These are phyloP conservation scores for Molothrus ater DNA, from an alignment of 2,797 vertebrate genomes.

Conservation along the genomic window DNA sequence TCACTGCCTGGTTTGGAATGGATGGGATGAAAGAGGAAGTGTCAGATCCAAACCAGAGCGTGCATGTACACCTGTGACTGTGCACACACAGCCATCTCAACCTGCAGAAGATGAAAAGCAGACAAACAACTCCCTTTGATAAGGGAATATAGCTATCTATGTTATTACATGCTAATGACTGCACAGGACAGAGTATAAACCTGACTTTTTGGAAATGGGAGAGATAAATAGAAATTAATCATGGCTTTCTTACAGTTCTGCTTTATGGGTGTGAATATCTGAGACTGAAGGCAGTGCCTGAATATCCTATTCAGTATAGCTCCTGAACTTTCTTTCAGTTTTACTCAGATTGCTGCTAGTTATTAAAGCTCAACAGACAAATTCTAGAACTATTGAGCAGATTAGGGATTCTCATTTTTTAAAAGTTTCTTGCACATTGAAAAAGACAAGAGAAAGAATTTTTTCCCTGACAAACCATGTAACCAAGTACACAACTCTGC, in stretches of 20 bases:
- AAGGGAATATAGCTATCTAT: neutral
- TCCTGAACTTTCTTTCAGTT: neutral
- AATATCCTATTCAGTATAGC: neutral
- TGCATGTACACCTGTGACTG: neutral
- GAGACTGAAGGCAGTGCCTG: neutral
- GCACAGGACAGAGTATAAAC: neutral
- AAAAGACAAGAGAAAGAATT: neutral
- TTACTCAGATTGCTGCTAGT: neutral
- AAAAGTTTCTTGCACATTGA: neutral
- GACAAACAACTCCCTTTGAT: neutral
- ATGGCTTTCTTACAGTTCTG: neutral
- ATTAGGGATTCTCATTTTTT: neutral
- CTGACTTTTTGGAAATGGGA: neutral
- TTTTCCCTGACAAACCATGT: neutral
- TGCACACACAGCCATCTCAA: neutral
- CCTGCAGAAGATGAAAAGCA: slow-evolving; percentile 23
- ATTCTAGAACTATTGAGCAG: neutral
- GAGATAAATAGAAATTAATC: neutral
- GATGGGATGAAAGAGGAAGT: slow-evolving; percentile 6
- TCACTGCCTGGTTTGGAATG: neutral
- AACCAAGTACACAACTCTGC: neutral
- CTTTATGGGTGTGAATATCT: neutral
- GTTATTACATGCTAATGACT: neutral
- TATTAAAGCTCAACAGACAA: neutral
- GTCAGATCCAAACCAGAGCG: neutral